Evolutionary conservation across 1,140 invertebrate genomes (phyloP), one percentile per base, ranked within the genome.

Genomic region (Camponotus vicinus): DNA sequence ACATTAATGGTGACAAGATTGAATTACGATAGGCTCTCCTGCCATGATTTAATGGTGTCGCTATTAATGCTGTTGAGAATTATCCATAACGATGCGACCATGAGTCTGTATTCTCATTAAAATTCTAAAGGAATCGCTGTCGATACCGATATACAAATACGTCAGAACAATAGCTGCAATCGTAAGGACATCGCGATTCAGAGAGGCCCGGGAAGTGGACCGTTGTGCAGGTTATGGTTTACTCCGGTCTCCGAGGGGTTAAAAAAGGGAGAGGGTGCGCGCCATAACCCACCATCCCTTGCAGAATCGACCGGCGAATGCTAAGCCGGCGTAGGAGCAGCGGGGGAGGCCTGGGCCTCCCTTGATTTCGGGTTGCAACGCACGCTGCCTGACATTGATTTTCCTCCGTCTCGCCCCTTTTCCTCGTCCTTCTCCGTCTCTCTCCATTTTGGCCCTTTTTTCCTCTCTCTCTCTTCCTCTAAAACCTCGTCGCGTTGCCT

Each of bases 161-260:
- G 21, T 3, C 0, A 45, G 18, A 3, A 34, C 34, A 34, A 21
- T 42, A 42, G 42, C 42, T 40, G n/a, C 63, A 67, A 57, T 13
- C 80, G 73, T 86, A 86, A 85, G 32, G 63, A 85, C 63, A 86
- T 86, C 67, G 66, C 63, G 80, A 90, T 85, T 90, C 84, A 55
- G n/a, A 21, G 71, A 87, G 69, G 86, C 88, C 75, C 89, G 86
- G 85, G 69, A 91, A 92, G 90, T 93, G 89, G 90, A 92, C 88
- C 91, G 89, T 93, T 93, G 92, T 92, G 93, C 89, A 87, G 93
- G 93, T 93, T 93, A 93, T 93, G 92, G 92, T 93, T 92, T 86
- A 79, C 88, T 89, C 78, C 84, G 85, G 61, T 89, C 69, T 87
- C 55, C 45, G 70, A 71, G 83, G 63, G 78, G 73, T 79, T 73